Base-by-base conservation (phyloP, 1,140 invertebrate genomes). In the Philopotamus ludificatus region DNA sequence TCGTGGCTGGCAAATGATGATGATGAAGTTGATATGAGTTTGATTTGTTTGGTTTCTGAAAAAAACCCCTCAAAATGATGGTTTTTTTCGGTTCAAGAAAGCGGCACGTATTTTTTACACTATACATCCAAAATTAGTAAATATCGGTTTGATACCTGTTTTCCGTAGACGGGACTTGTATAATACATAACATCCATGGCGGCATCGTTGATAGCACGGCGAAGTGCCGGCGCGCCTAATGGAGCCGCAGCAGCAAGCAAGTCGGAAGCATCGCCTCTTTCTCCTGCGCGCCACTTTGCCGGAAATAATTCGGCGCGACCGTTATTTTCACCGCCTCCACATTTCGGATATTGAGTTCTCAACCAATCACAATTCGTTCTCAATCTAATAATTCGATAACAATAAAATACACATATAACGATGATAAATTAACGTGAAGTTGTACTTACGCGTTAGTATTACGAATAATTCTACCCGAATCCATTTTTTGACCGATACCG, bases 171-270 rank as follows among this genome's bases (percentile, higher is more conserved):
- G 42, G 90, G 89, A 77, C 88, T 90, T 39, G 90, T 90, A 71
- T 92, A 92, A 72, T 92, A 92, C 75, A 92, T 84, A 65, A 92
- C 88, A 74, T 92, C 89, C 88, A 92, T 90, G 20, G 88, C 89
- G 41, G 87, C 89, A 41, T 86, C 83, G 75, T 91, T 91, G 18
- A 91, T 76, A 44, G 89, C 79, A 57, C 84, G 81, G 59, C 89
- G 78, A 67, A 89, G 79, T 68, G 83, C 83, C 68, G 86, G 74
- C 15, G 87, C 81, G 71, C 87, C 88, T 50, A 85, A 82, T 25
- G 87, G 88, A 21, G 89, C 90, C 47, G 90, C 88, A 1, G 85
- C 83, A 49, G 89, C 87, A 8, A 91, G 45, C 25, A 70, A 50
- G 10, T 41, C 55, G 0, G 64, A 54, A 0, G 68, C 68, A 18